Conservation (phyloP, 2,113 vertebrate genomes). For the Myotis yumanensis region DNA sequence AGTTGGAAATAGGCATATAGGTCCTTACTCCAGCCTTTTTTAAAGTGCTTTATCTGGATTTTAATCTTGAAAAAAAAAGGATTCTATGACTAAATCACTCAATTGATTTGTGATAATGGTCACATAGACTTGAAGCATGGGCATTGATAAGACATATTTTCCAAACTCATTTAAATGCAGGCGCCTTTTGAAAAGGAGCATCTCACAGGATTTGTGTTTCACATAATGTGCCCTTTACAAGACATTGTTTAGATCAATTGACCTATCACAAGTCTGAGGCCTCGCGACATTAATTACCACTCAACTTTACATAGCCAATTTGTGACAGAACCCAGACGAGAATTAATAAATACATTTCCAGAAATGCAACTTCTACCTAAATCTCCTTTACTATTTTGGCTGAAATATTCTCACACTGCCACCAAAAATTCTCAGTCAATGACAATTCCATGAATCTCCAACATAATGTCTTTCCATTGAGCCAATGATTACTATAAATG, state of each 20-base stretch:
- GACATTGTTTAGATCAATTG: constrained; percentile 15
- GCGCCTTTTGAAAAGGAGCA: not conserved
- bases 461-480: not conserved
- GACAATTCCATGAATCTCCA: not conserved
- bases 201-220: not conserved
- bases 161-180: not conserved
- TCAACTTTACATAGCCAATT: not conserved
- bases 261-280: not conserved
- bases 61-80: not conserved
- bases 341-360: constrained; percentile 1
- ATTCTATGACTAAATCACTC: not conserved
- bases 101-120: not conserved
- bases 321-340: not conserved
- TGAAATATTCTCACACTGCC: not conserved
- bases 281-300: not conserved
- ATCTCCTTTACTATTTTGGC: not conserved
- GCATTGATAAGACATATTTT: not conserved
- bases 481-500: not conserved
- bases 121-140: not conserved
- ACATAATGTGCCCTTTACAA: not conserved
- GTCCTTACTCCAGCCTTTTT: not conserved
- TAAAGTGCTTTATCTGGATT: not conserved
- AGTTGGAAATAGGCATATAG: not conserved
- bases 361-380: constrained; percentile 5
- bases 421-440: not conserved